Evolutionary conservation across 2,113 vertebrate genomes (phyloP), one percentile per base, ranked within the genome.

Genomic region (Dipodomys merriami): DNA sequence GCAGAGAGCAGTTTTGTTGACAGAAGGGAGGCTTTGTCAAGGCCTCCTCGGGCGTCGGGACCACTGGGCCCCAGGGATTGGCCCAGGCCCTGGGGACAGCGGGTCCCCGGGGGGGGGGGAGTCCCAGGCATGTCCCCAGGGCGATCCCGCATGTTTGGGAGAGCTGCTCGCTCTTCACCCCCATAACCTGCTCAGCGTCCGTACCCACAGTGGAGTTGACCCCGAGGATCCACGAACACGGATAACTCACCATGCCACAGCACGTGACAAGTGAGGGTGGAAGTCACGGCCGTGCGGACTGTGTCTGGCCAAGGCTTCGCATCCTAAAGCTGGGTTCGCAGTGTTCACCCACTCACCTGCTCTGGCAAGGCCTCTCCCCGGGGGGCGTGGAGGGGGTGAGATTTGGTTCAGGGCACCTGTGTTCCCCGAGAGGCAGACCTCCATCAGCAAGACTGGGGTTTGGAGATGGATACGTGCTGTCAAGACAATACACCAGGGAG

Each of bases 1-100:
- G 3, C 27, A 25, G 7, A 90, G 64, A 68, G 88, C 91, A 19
- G 9, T 19, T 82, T 84, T 76, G 90, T 90, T 91, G 93, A 95
- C 88, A 80, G 57, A 95, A 68, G 46, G 49, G 88, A 72, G 69
- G 79, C 2, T 6, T 64, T 16, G 46, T 68, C 62, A 65, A 0
- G 18, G 86, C 33, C 6, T 35, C 79, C 74, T 73, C 30, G 39
- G 86, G 85, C 65, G 29, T 83, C 35, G 68, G 80, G 76, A 33
- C 46, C 83, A 81, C 33, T 49, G 53, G 53, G 53, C 53, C 53
- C 15, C 53, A 39, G 39, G 39, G 39, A 39, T 39, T 39, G 39
- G 39, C 39, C 39, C 39, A 39, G 39, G 39, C 39, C 39, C 39
- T 39, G 39, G 39, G 39, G 39, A 39, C 39, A 39, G 39, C 15